Percentiles rank a stretch among this genome's conserved stretches.
These are phyloP conservation scores for Drosophila mimetica DNA, from an alignment of 2,888 invertebrate genomes.

Conservation along the genomic window DNA sequence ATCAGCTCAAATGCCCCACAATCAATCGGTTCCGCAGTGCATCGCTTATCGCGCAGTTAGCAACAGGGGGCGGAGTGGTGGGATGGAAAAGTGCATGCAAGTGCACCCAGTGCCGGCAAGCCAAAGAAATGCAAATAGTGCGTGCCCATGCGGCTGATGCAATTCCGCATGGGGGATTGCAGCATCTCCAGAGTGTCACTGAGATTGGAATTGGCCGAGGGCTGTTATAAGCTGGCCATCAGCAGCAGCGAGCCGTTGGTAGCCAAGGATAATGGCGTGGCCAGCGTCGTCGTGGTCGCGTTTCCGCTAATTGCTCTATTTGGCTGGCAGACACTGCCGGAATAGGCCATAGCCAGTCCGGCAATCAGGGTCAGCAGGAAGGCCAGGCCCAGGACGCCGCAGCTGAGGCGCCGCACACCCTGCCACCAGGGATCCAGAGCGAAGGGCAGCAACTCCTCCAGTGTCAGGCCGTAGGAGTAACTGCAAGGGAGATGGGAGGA, in stretches of 20 bases:
- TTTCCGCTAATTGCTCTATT: conserved; percentile 43
- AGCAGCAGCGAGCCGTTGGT: conserved; percentile 37
- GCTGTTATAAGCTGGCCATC: conserved; percentile 44
- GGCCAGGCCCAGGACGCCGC: conserved; percentile 85
- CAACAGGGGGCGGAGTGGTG: conserved; percentile 11
- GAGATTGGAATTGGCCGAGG: conserved; percentile 8
- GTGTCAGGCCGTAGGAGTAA: conserved; percentile 82
- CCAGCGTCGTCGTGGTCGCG: conserved; percentile 34
- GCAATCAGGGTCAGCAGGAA: conserved; percentile 85
- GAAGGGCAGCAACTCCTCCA: conserved; percentile 85
- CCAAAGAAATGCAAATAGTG: conserved; percentile 18
- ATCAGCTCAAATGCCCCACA: conserved; percentile 2
- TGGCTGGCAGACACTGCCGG: conserved; percentile 50
- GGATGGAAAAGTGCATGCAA: background rate
- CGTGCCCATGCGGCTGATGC: conserved; percentile 55
- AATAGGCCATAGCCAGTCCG: conserved; percentile 83
- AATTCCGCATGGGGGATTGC: conserved; percentile 55
- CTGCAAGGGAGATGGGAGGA: conserved; percentile 49
- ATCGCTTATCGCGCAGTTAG: conserved; percentile 23
- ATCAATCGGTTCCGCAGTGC: conserved; percentile 14
- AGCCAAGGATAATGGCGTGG: conserved; percentile 40
- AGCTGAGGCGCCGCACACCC: conserved; percentile 84
- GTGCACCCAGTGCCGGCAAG: conserved; percentile 18
- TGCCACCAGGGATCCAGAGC: conserved; percentile 85
- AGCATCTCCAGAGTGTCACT: conserved; percentile 42